Evolutionary conservation across 2,113 vertebrate genomes (phyloP).

Genomic region (Corythoichthys intestinalis): DNA sequence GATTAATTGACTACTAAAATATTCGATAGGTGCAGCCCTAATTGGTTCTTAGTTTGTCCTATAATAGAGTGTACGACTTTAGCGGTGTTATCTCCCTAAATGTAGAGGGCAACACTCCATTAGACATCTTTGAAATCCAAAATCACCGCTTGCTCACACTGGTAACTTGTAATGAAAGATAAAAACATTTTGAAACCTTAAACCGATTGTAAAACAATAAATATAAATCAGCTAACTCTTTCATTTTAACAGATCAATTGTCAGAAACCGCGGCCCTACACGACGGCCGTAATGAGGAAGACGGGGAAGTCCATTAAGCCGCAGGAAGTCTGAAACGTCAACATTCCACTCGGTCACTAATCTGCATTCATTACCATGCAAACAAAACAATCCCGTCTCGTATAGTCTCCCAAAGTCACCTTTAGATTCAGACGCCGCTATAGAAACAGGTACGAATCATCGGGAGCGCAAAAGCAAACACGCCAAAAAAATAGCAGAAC

Average conservation of each 20-base stretch:
- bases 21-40: too few species aligned
- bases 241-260: conserved; percentile 58
- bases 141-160: too few species aligned
- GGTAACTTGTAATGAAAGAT: too few species aligned
- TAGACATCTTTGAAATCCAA: too few species aligned
- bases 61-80: too few species aligned
- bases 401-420: conserved; percentile 77
- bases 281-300: conserved; percentile 41
- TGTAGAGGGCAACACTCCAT: too few species aligned
- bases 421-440: conserved; percentile 67
- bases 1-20: too few species aligned
- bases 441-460: conserved; percentile 39
- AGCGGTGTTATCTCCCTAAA: too few species aligned
- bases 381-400: conserved; percentile 69
- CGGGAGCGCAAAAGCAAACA: conserved; percentile 27
- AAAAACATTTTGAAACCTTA: too few species aligned
- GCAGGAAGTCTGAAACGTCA: conserved; percentile 55
- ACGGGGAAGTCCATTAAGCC: conserved; percentile 60
- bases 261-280: conserved; percentile 37
- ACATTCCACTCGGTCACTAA: conserved; percentile 66
- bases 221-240: conserved; percentile 51
- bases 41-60: too few species aligned
- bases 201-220: too few species aligned
- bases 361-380: conserved; percentile 77
- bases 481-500: conserved; percentile 61